A percentile compares a stretch with the other conserved stretches of the same genome.
phyloP scores from a whole-genome alignment of 2,797 vertebrate species.

The Clarias laeviceps region DNA sequence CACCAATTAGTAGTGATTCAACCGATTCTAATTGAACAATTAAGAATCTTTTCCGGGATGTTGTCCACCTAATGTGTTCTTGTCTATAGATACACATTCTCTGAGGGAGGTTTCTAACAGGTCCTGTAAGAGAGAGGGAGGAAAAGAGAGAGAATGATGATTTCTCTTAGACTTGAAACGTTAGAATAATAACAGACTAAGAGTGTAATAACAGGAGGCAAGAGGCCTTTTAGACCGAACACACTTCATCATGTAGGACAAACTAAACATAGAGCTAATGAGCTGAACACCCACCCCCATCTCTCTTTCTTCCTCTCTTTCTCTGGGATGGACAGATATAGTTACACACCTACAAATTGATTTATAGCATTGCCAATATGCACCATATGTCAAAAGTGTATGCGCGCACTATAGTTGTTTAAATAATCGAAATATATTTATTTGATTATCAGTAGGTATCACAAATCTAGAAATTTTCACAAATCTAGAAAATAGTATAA shows the following conservation, averaged over 20 bases:
- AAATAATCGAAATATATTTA: not conserved
- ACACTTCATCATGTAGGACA: slow-evolving; percentile 49
- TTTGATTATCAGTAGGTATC: not conserved
- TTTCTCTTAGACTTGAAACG: slow-evolving; percentile 41
- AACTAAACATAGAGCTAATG: slow-evolving; percentile 55
- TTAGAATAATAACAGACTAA: slow-evolving; percentile 59
- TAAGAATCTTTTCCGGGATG: slow-evolving; percentile 19
- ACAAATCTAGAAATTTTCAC: not conserved
- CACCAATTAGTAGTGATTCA: not conserved
- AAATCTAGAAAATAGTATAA: not conserved
- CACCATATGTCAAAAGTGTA: not conserved
- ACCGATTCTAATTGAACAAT: not conserved
- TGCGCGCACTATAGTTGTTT: not conserved
- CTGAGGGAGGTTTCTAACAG: not conserved
- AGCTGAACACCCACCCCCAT: slow-evolving; percentile 4
- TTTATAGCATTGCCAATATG: not conserved
- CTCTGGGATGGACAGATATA: not conserved
- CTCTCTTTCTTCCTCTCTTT: not conserved
- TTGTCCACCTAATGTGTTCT: slow-evolving; percentile 18
- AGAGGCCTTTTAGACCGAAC: slow-evolving; percentile 50
- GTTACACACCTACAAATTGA: not conserved
- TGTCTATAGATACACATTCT: not conserved
- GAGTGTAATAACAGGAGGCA: slow-evolving; percentile 58
- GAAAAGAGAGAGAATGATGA: slow-evolving; percentile 29
- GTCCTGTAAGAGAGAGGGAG: slow-evolving; percentile 31